phyloP scores from a whole-genome alignment of 2,113 vertebrate genomes.

The Eudorcas thomsonii region DNA sequence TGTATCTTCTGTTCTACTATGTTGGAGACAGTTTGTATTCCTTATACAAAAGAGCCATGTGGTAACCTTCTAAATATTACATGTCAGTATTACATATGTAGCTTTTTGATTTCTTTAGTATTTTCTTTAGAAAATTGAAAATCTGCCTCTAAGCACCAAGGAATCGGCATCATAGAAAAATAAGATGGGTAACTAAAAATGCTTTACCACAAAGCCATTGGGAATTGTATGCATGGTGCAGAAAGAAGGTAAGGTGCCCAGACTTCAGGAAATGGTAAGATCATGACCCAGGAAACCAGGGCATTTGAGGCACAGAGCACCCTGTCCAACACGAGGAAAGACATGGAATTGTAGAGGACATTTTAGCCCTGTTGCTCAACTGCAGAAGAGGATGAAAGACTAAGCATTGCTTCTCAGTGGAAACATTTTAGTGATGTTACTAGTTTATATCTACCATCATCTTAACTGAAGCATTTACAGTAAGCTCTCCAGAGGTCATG shows the following conservation, averaged over 20 bases:
- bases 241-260: slow-evolving; percentile 86
- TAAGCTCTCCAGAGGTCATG: neutral
- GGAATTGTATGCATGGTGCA: slow-evolving; percentile 91
- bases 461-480: neutral
- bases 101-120: neutral
- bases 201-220: slow-evolving; percentile 89
- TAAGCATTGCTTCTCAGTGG: neutral
- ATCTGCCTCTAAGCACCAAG: neutral
- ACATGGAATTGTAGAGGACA: slow-evolving; percentile 87
- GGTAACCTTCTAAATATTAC: neutral
- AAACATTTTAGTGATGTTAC: neutral
- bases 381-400: slow-evolving; percentile 45
- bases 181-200: neutral
- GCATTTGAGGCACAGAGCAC: slow-evolving; percentile 89
- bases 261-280: slow-evolving; percentile 89
- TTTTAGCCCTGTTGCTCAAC: slow-evolving; percentile 88
- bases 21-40: neutral
- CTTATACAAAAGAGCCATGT: neutral
- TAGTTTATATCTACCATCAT: no score
- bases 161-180: neutral
- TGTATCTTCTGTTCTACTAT: neutral
- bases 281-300: slow-evolving; percentile 89
- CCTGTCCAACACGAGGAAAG: slow-evolving; percentile 87
- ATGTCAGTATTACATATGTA: neutral
- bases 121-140: neutral